Percentiles rank a stretch among this genome's conserved stretches.
Evolutionary conservation across 2,797 vertebrate genomes (phyloP).

Genomic region (Hapalemur alaotrensis): DNA sequence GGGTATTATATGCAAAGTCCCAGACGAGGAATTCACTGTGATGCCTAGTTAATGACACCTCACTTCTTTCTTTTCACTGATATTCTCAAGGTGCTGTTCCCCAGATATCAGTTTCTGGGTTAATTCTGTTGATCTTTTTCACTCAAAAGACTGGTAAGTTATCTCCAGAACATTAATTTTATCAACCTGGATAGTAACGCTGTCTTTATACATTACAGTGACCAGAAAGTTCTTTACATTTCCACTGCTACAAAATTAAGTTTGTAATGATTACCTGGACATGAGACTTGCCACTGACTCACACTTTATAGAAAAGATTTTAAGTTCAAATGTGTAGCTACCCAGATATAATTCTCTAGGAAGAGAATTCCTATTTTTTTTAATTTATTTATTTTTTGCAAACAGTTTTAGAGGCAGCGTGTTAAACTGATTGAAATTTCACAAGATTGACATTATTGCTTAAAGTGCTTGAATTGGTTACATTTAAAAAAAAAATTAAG

Average conservation of each 20-base stretch:
- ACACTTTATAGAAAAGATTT: not conserved
- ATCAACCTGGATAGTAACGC: not conserved
- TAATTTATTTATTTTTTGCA: conserved; percentile 59
- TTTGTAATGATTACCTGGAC: not conserved
- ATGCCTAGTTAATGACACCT: not conserved
- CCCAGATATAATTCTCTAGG: conserved; percentile 49
- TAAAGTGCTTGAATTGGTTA: conserved; percentile 83
- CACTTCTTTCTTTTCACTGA: not conserved
- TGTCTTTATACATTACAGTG: not conserved
- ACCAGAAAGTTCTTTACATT: not conserved
- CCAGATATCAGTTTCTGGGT: not conserved
- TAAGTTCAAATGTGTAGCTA: not conserved
- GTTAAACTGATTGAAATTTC: conserved; percentile 77
- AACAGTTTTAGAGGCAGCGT: conserved; percentile 73
- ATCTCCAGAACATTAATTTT: not conserved
- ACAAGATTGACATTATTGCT: conserved; percentile 78
- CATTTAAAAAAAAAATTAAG: conserved; percentile 62
- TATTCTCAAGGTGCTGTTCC: not conserved
- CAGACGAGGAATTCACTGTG: not conserved
- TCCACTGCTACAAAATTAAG: not conserved
- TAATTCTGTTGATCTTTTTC: not conserved
- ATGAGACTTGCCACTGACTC: not conserved
- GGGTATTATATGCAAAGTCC: not conserved
- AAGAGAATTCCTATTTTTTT: conserved; percentile 64
- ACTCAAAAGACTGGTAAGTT: not conserved